Conservation (phyloP, 92 coral and sea anemone species). For the Heliopora coerulea region DNA sequence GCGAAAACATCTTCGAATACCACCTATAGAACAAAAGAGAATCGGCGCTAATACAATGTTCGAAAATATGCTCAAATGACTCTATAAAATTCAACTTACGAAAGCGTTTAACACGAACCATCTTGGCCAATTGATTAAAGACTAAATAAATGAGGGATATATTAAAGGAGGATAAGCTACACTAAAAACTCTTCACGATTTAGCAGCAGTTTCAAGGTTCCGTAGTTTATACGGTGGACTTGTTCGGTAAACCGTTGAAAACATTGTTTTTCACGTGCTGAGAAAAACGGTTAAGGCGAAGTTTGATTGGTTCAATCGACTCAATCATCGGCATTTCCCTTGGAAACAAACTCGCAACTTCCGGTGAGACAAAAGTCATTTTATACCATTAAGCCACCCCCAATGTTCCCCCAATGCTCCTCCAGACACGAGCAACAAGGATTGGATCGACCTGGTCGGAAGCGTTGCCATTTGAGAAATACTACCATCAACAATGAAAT, state of each 20-base stretch:
- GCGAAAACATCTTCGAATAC: constrained; percentile 55
- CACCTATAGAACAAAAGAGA: constrained; percentile 62
- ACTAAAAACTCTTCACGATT: neutral
- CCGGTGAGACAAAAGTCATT: too few relatives aligned
- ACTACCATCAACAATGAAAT: too few relatives aligned
- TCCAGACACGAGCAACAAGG: too few relatives aligned
- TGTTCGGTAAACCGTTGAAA: neutral
- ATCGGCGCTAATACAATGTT: constrained; percentile 23
- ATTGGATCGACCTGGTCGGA: too few relatives aligned
- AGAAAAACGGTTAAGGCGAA: constrained; percentile 2
- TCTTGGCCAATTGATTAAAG: constrained; percentile 9
- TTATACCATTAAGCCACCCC: too few relatives aligned
- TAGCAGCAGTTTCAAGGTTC: neutral
- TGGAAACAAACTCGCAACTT: neutral
- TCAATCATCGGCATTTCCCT: neutral
- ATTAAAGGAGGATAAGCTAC: neutral
- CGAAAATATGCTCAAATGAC: constrained; percentile 8
- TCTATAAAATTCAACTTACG: neutral
- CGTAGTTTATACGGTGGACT: neutral
- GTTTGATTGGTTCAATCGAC: constrained; percentile 27
- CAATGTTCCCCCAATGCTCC: too few relatives aligned
- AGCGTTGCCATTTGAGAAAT: too few relatives aligned
- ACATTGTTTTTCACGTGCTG: constrained; percentile 36
- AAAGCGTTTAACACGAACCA: constrained; percentile 21
- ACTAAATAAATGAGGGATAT: neutral